These are phyloP conservation scores for Cercopithecus mona DNA, from an alignment of 2,113 vertebrate species.

Conservation along the genomic window DNA sequence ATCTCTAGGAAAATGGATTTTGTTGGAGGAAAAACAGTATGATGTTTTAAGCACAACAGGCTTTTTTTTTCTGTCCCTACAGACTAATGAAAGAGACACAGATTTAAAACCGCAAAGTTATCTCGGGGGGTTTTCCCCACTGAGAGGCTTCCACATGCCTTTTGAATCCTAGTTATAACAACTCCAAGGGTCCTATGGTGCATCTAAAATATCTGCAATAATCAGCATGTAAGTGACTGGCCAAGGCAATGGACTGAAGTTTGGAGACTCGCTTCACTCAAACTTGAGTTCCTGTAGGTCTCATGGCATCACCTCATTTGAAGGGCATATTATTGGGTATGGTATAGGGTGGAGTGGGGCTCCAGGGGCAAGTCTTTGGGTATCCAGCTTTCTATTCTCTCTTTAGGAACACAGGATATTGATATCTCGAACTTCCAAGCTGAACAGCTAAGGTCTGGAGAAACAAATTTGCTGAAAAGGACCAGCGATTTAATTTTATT, in stretches of 20 bases:
- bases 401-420: not conserved
- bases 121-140: not conserved
- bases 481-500: slow-evolving; percentile 85
- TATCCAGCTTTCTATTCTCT: not conserved
- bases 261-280: not conserved
- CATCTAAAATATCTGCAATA: not conserved
- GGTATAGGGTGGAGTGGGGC: fast-evolving
- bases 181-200: not conserved
- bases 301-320: fast-evolving
- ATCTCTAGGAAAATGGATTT: not conserved
- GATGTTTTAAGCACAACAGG: not conserved
- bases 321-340: fast-evolving
- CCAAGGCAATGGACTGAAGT: not conserved
- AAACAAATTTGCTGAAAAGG: slow-evolving; percentile 61
- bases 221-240: no score
- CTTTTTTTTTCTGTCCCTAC: not conserved
- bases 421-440: not conserved
- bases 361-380: fast-evolving
- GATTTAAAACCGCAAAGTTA: not conserved
- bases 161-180: not conserved
- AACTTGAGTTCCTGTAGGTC: not conserved
- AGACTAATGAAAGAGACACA: not conserved
- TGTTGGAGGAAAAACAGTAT: not conserved
- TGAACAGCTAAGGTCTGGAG: not conserved
- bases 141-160: not conserved